Conservation (phyloP, 1,140 invertebrate genomes). For the Bombus polaris region DNA sequence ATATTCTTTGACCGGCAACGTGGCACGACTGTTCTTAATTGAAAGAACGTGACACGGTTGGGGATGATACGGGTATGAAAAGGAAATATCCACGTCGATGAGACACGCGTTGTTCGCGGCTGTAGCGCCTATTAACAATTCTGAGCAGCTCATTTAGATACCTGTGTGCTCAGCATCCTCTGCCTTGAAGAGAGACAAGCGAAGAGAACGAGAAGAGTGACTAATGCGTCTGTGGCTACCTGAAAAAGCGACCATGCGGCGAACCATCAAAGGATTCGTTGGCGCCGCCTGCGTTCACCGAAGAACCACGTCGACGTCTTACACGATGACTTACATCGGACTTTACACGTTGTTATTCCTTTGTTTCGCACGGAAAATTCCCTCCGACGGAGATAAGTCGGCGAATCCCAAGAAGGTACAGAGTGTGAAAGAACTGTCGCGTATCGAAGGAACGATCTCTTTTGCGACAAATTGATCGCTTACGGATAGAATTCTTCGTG, state of each 20-base stretch:
- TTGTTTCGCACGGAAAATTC: conserved; percentile 38
- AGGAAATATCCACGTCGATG: conserved; percentile 21
- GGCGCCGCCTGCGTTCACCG: conserved; percentile 76
- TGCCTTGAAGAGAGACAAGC: conserved; percentile 42
- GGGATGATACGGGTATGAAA: neutral
- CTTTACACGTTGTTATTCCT: conserved; percentile 51
- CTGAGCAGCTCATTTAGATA: conserved; percentile 82
- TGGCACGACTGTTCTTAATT: neutral
- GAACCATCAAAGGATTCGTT: conserved; percentile 81
- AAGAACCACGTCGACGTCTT: conserved; percentile 47
- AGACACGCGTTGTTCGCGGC: conserved; percentile 74
- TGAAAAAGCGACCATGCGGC: conserved; percentile 80
- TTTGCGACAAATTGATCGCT: too few relatives aligned
- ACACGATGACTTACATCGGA: conserved; percentile 31
- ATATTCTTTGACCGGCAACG: neutral
- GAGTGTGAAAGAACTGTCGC: conserved; percentile 14
- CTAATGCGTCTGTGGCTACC: conserved; percentile 83
- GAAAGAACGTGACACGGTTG: neutral
- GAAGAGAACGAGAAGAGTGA: conserved; percentile 77
- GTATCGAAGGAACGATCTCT: conserved; percentile 2
- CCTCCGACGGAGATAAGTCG: neutral
- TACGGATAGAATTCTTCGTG: too few relatives aligned
- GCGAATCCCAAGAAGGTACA: neutral
- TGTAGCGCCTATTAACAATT: conserved; percentile 78
- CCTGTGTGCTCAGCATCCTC: conserved; percentile 48